Conservation (phyloP, 2,113 vertebrate genomes). For the Platycercus adscitus region DNA sequence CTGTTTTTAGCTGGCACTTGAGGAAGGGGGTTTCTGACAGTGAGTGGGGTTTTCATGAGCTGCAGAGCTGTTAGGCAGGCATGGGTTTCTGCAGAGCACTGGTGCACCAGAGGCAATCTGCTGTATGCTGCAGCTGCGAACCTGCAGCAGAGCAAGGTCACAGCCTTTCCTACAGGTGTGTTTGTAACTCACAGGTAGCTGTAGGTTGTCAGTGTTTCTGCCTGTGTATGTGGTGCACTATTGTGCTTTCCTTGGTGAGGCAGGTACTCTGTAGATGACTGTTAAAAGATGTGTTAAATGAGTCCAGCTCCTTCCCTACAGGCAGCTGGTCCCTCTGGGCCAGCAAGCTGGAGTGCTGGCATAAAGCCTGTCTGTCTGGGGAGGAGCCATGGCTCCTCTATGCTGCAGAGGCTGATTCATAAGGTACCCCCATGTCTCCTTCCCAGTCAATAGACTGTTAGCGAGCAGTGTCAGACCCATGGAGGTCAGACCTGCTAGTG, state of each 20-base stretch:
- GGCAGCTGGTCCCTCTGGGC: not conserved
- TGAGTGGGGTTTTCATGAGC: not conserved
- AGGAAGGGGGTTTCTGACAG: not conserved
- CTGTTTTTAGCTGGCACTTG: no score
- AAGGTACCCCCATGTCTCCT: not conserved
- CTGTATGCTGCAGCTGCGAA: not conserved
- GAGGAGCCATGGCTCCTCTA: not conserved
- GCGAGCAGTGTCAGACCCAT: not conserved
- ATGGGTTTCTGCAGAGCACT: not conserved
- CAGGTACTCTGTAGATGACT: not conserved
- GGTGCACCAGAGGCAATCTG: no score
- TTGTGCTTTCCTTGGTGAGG: not conserved
- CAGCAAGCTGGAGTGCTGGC: not conserved
- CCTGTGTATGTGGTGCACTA: no score
- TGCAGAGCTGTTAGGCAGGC: not conserved
- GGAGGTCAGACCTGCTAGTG: not conserved
- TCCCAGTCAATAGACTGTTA: no score
- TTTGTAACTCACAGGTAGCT: not conserved
- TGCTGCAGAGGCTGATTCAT: not conserved
- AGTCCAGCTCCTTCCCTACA: not conserved
- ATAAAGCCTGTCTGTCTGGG: not conserved
- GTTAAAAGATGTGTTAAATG: not conserved
- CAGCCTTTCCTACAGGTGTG: not conserved
- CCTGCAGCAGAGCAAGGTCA: not conserved
- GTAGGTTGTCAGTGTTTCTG: not conserved